Base-by-base conservation (phyloP, 2,113 vertebrate genomes). In the Tauraco erythrolophus region DNA sequence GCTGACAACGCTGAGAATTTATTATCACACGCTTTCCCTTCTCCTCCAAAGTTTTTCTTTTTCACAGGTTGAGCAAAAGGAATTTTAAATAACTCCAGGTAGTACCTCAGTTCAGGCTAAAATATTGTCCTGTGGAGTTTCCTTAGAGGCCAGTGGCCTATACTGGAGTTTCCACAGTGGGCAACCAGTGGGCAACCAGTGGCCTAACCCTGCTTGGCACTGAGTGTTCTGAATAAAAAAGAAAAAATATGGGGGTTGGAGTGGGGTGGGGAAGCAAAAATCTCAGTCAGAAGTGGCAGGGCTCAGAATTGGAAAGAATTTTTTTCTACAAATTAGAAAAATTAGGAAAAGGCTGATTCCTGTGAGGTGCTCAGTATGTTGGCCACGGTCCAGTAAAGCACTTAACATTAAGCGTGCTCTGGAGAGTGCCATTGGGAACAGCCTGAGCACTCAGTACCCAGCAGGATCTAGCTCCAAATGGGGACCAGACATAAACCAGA, bases 291-390 rank as follows among this genome's bases (percentile, higher is more conserved):
- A 79, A 84, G 54, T 74, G 56, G 41, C 71, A 88, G 17, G 28
- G 14, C 28, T 89, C 41, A 76, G 35, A 92, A 7, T 7, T 79
- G 70, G 46, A 89, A 51, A 68, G 39, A 39, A 8, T 13, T 50
- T 66, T 72, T 80, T 85, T 37, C 80, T 54, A 46, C 41, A 95
- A 88, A 96, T 19, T 45, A 80, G 54, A 83, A 93, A 90, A 92
- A 72, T 35, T 57, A 90, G 74, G 62, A 41, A 83, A 83, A 28
- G 37, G 16, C 48, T 80, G 48, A 84, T 31, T 83, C 22, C 66
- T 90, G 51, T 68, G 62, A 93, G 82, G 89, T 85, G 78, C 75
- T 88, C 70, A 90, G 88, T 66, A 80, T 5, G 4, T 19, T 94
- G 90, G 46, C 78, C 21, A 46, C 0, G 0, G 74, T 76, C 79